Conservation (phyloP, 1,140 invertebrate genomes). For the Dendrolimus kikuchii region DNA sequence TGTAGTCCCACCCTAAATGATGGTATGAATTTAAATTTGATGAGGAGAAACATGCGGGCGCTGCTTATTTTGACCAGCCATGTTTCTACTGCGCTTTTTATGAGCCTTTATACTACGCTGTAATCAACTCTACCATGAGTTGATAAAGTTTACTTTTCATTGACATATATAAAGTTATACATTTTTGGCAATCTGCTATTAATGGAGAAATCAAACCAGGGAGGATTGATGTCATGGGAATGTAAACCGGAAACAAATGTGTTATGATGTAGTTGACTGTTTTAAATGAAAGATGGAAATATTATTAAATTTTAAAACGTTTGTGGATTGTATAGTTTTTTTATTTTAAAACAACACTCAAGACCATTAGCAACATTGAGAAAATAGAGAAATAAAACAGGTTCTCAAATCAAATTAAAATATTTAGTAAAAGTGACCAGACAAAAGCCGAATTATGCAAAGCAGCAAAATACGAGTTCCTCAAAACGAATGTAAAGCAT, state of each 20-base stretch:
- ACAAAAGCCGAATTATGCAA: no score
- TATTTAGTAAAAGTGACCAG: no score
- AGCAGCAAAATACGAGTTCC: no score
- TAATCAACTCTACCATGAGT: no score
- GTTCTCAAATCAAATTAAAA: no score
- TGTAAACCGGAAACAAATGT: constrained; percentile 30
- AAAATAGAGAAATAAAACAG: no score
- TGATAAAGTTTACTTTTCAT: no score
- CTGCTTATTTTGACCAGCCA: constrained; percentile 15
- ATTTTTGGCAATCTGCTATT: constrained; percentile 42
- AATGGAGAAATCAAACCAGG: constrained; percentile 55
- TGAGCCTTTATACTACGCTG: neutral
- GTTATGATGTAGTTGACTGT: constrained; percentile 12
- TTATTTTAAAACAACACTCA: no score
- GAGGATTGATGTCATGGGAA: constrained; percentile 60
- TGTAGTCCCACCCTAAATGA: constrained; percentile 29
- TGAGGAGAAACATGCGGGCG: constrained; percentile 52
- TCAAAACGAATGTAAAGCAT: no score
- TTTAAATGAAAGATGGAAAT: neutral
- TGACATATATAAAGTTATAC: neutral
- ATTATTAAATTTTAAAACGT: neutral
- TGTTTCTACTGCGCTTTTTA: neutral
- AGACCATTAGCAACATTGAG: no score
- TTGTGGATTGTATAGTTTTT: no score
- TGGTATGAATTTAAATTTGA: constrained; percentile 25